Base-by-base conservation (phyloP, 2,113 vertebrate genomes). In the Buteo buteo region DNA sequence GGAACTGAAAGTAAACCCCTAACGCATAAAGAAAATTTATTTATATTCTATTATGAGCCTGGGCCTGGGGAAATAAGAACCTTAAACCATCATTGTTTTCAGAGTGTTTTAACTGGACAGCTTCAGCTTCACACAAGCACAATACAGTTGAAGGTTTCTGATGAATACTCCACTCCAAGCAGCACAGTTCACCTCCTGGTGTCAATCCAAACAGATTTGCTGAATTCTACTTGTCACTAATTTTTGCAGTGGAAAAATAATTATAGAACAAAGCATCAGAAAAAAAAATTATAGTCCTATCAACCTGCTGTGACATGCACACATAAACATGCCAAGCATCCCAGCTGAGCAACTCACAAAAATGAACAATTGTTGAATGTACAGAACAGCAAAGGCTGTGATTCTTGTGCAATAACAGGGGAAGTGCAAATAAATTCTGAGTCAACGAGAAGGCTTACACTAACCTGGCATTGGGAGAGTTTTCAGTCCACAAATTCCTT, bases 401-500 rank as follows among this genome's bases (percentile, higher is more conserved):
- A 65, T 79, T 78, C 67, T 15, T 1, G 11, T 14, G 45, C 86
- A 78, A 20, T 45, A 62, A 90, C 42, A 76, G 32, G 65, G 58
- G 55, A 92, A 95, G 91, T 31, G 77, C 87, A 97, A 96, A 98
- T 98, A 97, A 98, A 98, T 98, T 94, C 96, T 85, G 92, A 92
- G 93, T 96, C 96, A 98, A 97, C 15, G 28, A 97, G 97, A 84
- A 93, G 66, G 96, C 95, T 98, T 96, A 94, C 65, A 93, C 96
- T 97, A 97, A 97, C 97, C 98, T 96, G 96, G 96, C 97, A 95
- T 94, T 92, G 97, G 97, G 94, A 96, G 96, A 97, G 95, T 98
- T 98, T 94, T 97, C 98, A 98, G 96, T 91, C 97, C 97, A 98
- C 98, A 98, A 97, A 98, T 98, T 97, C 94, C 95, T 98, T 98